Percentiles rank a stretch among this genome's conserved stretches.
Evolutionary conservation across 2,888 invertebrate genomes (phyloP).

Genomic region (Ditula angustiorana): DNA sequence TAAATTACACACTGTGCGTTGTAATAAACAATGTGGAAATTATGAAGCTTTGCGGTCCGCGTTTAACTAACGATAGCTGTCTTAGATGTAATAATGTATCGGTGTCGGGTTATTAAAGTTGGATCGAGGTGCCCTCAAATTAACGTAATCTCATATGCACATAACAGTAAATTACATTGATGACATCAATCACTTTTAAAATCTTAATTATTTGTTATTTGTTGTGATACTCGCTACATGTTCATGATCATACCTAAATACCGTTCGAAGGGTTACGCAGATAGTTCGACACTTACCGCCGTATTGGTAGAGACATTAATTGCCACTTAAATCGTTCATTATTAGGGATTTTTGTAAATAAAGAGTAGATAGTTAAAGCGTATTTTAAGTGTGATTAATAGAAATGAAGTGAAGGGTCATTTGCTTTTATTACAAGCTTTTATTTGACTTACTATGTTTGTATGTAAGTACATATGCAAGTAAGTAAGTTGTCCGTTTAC

Average conservation of each 20-base stretch:
- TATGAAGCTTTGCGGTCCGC: slow-evolving; percentile 37
- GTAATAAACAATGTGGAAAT: slow-evolving; percentile 33
- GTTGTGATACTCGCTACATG: too few relatives aligned
- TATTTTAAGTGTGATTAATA: too few relatives aligned
- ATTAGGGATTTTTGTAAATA: too few relatives aligned
- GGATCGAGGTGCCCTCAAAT: slow-evolving; percentile 13
- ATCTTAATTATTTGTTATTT: not conserved
- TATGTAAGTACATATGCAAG: too few relatives aligned
- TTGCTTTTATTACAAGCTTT: too few relatives aligned
- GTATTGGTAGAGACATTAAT: not conserved
- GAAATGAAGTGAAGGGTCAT: too few relatives aligned
- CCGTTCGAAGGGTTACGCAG: not conserved
- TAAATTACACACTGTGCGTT: too few relatives aligned
- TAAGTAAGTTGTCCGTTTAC: too few relatives aligned
- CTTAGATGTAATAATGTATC: slow-evolving; percentile 24
- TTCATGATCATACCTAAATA: not conserved
- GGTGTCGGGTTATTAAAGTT: slow-evolving; percentile 34
- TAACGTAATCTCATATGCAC: slow-evolving; percentile 5
- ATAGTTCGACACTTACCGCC: not conserved
- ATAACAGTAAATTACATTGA: not conserved
- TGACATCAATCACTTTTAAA: not conserved
- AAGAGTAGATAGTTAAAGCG: too few relatives aligned
- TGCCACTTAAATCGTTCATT: too few relatives aligned
- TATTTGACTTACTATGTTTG: too few relatives aligned
- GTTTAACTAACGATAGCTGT: slow-evolving; percentile 30